These are phyloP conservation scores for Lagopus leucura DNA, from an alignment of 2,113 vertebrate species.

Conservation along the genomic window DNA sequence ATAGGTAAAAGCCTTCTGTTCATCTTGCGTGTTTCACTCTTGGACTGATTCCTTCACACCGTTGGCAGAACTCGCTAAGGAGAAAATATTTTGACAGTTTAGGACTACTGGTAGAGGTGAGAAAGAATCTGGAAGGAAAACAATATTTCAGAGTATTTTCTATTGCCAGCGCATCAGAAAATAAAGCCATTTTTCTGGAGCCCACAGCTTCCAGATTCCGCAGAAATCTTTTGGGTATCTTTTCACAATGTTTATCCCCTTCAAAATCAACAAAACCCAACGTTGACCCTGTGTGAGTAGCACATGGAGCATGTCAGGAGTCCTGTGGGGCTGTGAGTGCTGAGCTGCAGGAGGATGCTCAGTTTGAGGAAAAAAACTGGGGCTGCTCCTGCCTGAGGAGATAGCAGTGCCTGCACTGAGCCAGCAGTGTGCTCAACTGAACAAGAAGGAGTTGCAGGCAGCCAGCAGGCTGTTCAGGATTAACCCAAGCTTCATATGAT, in stretches of 20 bases:
- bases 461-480: neutral
- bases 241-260: neutral
- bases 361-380: neutral
- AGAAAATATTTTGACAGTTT: slow-evolving; percentile 68
- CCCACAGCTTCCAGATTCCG: neutral
- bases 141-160: neutral
- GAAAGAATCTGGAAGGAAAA: slow-evolving; percentile 49
- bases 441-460: neutral
- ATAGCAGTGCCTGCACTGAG: neutral
- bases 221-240: neutral
- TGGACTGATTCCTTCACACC: neutral
- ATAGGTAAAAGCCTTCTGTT: slow-evolving; percentile 52
- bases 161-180: slow-evolving; percentile 18
- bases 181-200: neutral
- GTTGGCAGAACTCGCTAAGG: slow-evolving; percentile 36
- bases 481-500: neutral
- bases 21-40: neutral
- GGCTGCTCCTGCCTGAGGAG: neutral
- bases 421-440: neutral
- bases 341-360: neutral
- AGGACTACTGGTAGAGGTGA: slow-evolving; percentile 28
- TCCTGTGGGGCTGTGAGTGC: neutral
- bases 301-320: neutral
- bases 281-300: neutral
- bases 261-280: neutral